Percentiles rank a stretch among this genome's conserved stretches.
Evolutionary conservation across 1,140 invertebrate genomes (phyloP).

Genomic region (Euborellia annulipes): DNA sequence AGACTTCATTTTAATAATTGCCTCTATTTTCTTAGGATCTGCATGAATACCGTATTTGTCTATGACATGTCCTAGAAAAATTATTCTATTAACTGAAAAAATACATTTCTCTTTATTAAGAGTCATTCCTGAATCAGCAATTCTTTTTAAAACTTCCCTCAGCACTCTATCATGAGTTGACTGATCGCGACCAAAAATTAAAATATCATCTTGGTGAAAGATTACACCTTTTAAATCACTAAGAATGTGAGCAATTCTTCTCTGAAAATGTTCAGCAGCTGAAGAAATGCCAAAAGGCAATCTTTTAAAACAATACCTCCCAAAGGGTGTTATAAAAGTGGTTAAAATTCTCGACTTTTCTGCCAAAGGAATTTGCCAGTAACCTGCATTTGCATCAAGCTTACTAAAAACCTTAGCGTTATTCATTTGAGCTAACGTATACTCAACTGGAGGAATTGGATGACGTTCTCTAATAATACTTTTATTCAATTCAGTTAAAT

Average conservation of each 20-base stretch:
- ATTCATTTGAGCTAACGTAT: not conserved
- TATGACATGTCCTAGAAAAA: constrained; percentile 23
- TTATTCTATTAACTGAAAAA: constrained; percentile 9
- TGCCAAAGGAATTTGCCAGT: constrained; percentile 12
- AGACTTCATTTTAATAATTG: constrained; percentile 18
- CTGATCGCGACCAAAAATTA: constrained; percentile 2
- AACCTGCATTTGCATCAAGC: constrained; percentile 14
- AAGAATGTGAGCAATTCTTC: not conserved
- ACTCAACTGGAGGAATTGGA: constrained; percentile 6
- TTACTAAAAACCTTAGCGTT: constrained; percentile 11
- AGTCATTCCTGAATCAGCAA: constrained; percentile 12
- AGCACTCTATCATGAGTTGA: not conserved
- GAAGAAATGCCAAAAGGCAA: constrained; percentile 13
- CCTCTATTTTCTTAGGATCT: constrained; percentile 14
- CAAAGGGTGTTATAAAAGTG: constrained; percentile 17
- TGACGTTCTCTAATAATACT: constrained; percentile 16
- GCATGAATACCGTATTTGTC: constrained; percentile 21
- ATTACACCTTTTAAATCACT: not conserved
- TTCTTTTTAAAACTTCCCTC: not conserved
- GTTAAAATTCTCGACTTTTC: constrained; percentile 12
- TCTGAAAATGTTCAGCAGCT: constrained; percentile 7
- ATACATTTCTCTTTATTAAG: constrained; percentile 8
- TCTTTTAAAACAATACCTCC: constrained; percentile 12
- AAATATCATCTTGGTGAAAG: not conserved
- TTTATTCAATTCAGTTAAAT: constrained; percentile 22